A percentile compares a stretch with the other conserved stretches of the same genome.
Evolutionary conservation across 2,797 vertebrate species (phyloP).

Genomic region (Parambassis ranga): DNA sequence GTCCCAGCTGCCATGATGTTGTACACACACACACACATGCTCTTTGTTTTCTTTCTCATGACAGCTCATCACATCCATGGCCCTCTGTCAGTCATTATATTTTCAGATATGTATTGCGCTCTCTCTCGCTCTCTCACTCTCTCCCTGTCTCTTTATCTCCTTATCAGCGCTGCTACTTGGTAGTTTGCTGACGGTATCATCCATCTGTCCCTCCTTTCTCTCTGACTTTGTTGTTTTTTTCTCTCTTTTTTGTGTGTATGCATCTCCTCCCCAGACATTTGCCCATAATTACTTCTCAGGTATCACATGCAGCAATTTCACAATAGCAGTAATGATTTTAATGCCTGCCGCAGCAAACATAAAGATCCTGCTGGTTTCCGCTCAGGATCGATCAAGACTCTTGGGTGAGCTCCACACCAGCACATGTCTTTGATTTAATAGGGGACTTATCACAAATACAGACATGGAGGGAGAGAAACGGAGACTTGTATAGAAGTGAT

Average conservation of each 20-base stretch:
- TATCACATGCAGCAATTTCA: conserved; percentile 6
- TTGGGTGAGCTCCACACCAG: conserved; percentile 19
- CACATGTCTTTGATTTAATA: conserved; percentile 22
- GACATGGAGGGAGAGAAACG: neutral
- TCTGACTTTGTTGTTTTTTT: neutral
- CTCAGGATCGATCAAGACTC: conserved; percentile 43
- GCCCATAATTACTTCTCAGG: conserved; percentile 58
- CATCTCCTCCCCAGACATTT: conserved; percentile 42
- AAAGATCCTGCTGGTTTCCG: conserved; percentile 32
- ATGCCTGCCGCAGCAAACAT: conserved; percentile 44
- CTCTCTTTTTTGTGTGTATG: neutral
- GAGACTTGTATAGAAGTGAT: neutral
- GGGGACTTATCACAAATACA: conserved; percentile 36
- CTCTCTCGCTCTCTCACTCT: neutral
- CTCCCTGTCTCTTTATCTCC: conserved; percentile 1
- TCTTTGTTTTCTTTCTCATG: conserved; percentile 20
- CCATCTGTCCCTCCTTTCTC: neutral
- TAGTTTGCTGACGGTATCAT: conserved; percentile 15
- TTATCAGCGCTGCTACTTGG: conserved; percentile 8
- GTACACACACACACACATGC: neutral
- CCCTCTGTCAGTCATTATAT: conserved; percentile 58
- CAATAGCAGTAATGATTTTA: conserved; percentile 54
- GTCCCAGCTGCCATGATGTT: conserved; percentile 9
- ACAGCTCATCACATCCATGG: conserved; percentile 51
- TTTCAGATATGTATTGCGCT: conserved; percentile 40